Percentiles rank a stretch among this genome's conserved stretches.
Evolutionary conservation across 2,113 vertebrate genomes (phyloP).

Genomic region (Bettongia penicillata): DNA sequence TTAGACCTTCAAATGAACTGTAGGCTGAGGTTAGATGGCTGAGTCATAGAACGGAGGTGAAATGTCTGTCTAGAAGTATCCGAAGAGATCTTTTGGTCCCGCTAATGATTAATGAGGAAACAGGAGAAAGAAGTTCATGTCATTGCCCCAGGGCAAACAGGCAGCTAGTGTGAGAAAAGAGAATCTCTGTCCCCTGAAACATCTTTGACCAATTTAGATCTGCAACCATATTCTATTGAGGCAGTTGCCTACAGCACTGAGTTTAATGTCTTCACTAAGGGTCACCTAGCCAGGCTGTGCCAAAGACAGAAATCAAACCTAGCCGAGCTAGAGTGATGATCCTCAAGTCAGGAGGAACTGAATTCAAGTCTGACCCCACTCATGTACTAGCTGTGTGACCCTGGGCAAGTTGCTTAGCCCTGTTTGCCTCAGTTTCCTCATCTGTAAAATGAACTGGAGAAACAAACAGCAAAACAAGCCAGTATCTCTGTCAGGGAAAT

Average conservation of each 20-base stretch:
- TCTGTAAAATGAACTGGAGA: neutral
- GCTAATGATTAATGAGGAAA: neutral
- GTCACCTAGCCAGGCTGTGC: neutral
- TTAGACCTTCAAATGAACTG: neutral
- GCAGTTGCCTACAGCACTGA: neutral
- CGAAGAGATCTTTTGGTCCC: neutral
- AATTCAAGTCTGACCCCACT: neutral
- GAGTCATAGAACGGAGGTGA: neutral
- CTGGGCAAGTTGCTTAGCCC: neutral
- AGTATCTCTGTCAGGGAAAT: neutral
- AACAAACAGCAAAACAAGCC: neutral
- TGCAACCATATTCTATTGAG: neutral
- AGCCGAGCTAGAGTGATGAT: neutral
- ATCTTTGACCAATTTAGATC: neutral
- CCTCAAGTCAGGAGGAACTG: neutral
- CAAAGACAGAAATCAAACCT: neutral
- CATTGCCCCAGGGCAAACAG: neutral
- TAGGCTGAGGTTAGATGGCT: neutral
- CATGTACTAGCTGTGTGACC: neutral
- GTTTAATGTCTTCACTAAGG: neutral
- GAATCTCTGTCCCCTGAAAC: neutral
- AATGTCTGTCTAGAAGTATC: neutral
- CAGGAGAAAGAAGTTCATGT: neutral
- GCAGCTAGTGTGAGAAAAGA: neutral
- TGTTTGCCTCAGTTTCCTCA: neutral